Base-by-base conservation (phyloP, 35 echinoderm and acorn worm species). In the Apostichopus japonicus region DNA sequence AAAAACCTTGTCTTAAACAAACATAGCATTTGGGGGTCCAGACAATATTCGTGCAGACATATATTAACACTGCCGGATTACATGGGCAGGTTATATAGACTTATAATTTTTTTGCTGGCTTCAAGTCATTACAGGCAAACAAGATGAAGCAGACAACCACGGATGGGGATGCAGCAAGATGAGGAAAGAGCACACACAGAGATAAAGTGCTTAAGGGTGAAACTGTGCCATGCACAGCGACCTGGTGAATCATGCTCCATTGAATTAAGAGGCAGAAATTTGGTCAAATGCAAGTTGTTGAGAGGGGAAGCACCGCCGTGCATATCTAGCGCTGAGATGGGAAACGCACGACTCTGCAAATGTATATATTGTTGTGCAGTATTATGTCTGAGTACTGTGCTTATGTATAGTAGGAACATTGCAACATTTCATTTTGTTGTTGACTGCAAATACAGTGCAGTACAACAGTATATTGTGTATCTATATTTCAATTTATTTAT, bases 1-100 rank as follows among this genome's bases (percentile, higher is more conserved):
- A 89, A 65, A 87, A 65, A 63, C 86, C 86, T 89, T 72, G 67
- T 72, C 86, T 63, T 67, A 89, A 89, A 73, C 86, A 89, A 89
- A 89, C 86, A 89, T 23, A 89, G 86, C 61, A 54, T 53, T 72
- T 65, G 86, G 62, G 86, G 86, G 33, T 63, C 86, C 86, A 89
- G 86, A 89, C 86, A 72, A 72, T 89, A 89, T 89, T 72, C 86
- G 63, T 73, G 67, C 67, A 89, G 86, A 89, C 86, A 89, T 89
- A 89, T 23, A 89, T 89, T 89, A 89, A 89, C 86, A 89, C 86
- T 71, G 63, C 27, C 67, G 65, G 67, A 89, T 73, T 89, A 89
- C 86, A 89, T 89, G 56, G 23, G 86, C 86, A 89, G 86, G 67
- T 89, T 89, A 89, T 89, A 89, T 89, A 89, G 86, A 89, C 86